Evolutionary conservation across 2,888 invertebrate genomes (phyloP).

Genomic region (Cantharis lateralis): DNA sequence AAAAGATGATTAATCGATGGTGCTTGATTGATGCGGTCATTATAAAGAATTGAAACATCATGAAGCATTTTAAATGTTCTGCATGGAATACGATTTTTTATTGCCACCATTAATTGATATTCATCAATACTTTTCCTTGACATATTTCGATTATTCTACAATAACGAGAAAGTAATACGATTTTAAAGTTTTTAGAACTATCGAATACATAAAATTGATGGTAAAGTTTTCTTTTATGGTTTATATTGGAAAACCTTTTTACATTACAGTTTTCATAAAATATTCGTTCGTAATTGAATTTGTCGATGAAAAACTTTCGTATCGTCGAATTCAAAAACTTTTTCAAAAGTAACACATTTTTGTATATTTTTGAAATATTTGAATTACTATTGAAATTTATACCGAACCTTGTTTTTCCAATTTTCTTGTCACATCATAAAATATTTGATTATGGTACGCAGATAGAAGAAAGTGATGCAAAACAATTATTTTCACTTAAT

Average conservation of each 20-base stretch:
- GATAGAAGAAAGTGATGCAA: neutral
- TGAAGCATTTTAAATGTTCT: neutral
- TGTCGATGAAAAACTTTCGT: neutral
- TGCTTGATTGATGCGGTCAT: neutral
- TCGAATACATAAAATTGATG: neutral
- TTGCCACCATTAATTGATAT: neutral
- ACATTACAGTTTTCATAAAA: neutral
- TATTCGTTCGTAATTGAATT: neutral
- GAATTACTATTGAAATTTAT: neutral
- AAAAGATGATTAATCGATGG: neutral
- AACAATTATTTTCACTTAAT: neutral
- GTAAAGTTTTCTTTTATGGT: neutral
- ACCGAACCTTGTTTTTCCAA: neutral
- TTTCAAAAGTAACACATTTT: neutral
- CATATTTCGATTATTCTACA: neutral
- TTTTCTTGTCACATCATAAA: neutral
- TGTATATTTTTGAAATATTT: neutral
- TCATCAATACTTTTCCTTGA: neutral
- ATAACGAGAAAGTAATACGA: neutral
- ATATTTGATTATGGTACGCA: neutral
- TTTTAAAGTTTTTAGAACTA: neutral
- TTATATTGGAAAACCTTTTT: neutral
- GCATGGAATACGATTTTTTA: neutral
- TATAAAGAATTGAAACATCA: neutral
- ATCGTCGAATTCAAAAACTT: neutral